These are phyloP conservation scores for Malacosoma neustria DNA, from an alignment of 2,888 invertebrate species.

Conservation along the genomic window DNA sequence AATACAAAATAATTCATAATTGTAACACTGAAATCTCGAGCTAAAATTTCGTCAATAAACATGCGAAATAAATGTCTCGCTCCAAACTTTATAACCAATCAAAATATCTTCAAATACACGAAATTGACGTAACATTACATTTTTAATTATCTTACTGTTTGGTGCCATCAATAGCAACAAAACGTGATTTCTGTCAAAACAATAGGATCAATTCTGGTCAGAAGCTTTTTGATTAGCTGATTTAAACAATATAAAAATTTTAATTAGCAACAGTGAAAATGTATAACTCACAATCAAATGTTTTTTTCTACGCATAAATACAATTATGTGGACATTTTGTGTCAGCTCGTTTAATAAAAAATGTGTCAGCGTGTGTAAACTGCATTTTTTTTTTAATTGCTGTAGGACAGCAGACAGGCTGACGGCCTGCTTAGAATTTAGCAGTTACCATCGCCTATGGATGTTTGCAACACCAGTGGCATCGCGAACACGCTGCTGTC, in stretches of 20 bases:
- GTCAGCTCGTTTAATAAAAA: too few species aligned
- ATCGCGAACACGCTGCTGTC: too few species aligned
- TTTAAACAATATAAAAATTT: constrained; percentile 43
- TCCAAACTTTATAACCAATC: not conserved
- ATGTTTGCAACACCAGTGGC: too few species aligned
- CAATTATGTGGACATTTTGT: constrained; percentile 14
- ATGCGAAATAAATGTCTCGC: not conserved
- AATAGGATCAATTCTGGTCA: constrained; percentile 47
- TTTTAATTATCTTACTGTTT: constrained; percentile 1
- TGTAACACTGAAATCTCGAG: not conserved
- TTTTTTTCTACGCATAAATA: constrained; percentile 7
- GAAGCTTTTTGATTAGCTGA: constrained; percentile 39
- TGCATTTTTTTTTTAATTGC: too few species aligned
- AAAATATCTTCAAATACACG: constrained; percentile 1
- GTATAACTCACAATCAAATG: not conserved
- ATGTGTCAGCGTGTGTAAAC: too few species aligned
- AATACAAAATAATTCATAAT: not conserved
- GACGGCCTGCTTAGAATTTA: too few species aligned
- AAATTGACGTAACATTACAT: not conserved
- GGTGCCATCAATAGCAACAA: constrained; percentile 40
- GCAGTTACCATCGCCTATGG: too few species aligned
- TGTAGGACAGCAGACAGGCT: too few species aligned
- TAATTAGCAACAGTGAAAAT: not conserved
- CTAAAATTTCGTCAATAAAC: not conserved
- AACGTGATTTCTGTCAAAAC: constrained; percentile 68